These are phyloP conservation scores for Limonius californicus DNA, from an alignment of 1,140 invertebrate genomes.

Conservation along the genomic window DNA sequence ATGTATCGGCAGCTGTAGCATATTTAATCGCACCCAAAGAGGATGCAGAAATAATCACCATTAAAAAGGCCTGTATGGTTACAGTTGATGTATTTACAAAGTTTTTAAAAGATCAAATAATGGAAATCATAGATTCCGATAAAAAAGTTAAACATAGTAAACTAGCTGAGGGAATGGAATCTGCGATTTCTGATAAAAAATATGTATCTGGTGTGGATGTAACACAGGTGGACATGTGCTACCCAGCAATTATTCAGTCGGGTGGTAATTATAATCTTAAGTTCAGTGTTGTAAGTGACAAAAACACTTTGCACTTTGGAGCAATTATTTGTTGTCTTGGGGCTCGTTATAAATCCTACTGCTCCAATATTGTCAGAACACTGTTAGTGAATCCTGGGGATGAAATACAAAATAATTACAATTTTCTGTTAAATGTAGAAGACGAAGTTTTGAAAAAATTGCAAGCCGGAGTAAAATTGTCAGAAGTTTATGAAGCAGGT, in stretches of 20 bases:
- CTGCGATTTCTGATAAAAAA: conserved; percentile 88
- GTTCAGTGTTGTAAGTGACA: conserved; percentile 92
- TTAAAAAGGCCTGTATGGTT: conserved; percentile 91
- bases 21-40: conserved; percentile 93
- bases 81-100: conserved; percentile 95
- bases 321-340: conserved; percentile 95
- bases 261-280: conserved; percentile 96
- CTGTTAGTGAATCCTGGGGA: conserved; percentile 92
- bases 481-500: conserved; percentile 85
- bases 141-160: conserved; percentile 95
- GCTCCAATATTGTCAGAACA: conserved; percentile 98
- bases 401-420: conserved; percentile 81
- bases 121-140: conserved; percentile 98
- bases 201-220: conserved; percentile 88
- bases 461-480: conserved; percentile 78
- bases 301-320: conserved; percentile 93
- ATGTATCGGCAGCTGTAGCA: conserved; percentile 81
- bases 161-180: conserved; percentile 90
- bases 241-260: conserved; percentile 97
- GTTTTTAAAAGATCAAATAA: conserved; percentile 95
- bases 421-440: conserved; percentile 87
- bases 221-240: conserved; percentile 91
- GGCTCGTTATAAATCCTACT: conserved; percentile 94
- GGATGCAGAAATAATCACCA: conserved; percentile 85
- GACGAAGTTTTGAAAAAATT: conserved; percentile 87